Base-by-base conservation (phyloP, 2,888 invertebrate genomes). In the Palloptera scutellata region DNA sequence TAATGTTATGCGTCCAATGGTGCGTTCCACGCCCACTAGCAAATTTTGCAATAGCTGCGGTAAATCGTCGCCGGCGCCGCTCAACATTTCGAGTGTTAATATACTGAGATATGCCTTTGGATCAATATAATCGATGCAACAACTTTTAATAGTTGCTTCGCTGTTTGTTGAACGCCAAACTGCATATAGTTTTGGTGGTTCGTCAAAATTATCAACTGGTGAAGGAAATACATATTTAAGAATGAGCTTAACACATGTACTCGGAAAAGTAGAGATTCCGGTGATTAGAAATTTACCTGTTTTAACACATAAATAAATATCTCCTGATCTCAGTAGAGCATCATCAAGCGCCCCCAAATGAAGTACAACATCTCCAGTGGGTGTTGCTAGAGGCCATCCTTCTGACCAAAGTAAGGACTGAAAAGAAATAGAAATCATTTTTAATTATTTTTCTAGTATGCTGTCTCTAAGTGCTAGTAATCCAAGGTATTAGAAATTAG, bases 371-470 rank as follows among this genome's bases (percentile, higher is more conserved):
- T 89, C 90, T 79, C 87, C 87, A 73, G 80, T 77, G 76, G 87
- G 88, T 78, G 90, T 86, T 80, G 89, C 88, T 83, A 91, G 84
- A 70, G 91, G 91, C 91, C 91, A 91, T 83, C 90, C 91, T 79
- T 86, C 82, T 74, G 88, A 88, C 77, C 87, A 86, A 73, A 86
- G 83, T 79, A 87, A 86, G 82, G 87, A 86, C 90, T 90, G 87
- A 52, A 87, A 86, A 72, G 69, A 76, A 72, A 72, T 70, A 51
- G 61, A 52, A 67, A 58, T 52, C n/a, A 58, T 20, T 57, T 15
- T 48, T 1, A 59, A n/a, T 45, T 20, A n/a, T n/a, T n/a, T n/a
- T n/a, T n/a, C n/a, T n/a, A n/a, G n/a, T n/a, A n/a, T n/a, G n/a
- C n/a, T n/a, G n/a, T n/a, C n/a, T n/a, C n/a, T n/a, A n/a, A n/a